phyloP scores from a whole-genome alignment of 2,113 vertebrate species.

The Prolemur simus region DNA sequence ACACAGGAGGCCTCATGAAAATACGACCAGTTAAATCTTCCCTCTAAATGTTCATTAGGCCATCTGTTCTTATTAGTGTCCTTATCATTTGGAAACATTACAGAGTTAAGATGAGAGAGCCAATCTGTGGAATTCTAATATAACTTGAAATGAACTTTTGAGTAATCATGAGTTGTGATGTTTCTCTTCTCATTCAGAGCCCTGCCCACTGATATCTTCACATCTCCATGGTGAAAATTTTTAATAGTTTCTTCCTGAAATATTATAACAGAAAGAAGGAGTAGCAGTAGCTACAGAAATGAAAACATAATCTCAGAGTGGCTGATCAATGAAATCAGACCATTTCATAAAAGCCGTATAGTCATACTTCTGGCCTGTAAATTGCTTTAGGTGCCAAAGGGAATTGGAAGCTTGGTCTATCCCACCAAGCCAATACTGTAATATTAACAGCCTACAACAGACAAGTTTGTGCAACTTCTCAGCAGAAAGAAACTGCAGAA shows the following conservation, averaged over 20 bases:
- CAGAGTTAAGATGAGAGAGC: slow-evolving; percentile 58
- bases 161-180: background rate
- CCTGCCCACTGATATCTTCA: slow-evolving; percentile 44
- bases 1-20: slow-evolving; percentile 58
- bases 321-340: slow-evolving; percentile 65
- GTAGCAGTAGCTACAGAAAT: slow-evolving; percentile 66
- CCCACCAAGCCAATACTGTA: slow-evolving; percentile 68
- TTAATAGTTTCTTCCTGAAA: slow-evolving; percentile 64
- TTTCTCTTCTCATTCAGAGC: slow-evolving; percentile 35
- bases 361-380: slow-evolving; percentile 65
- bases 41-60: slow-evolving; percentile 69
- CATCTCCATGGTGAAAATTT: slow-evolving; percentile 51
- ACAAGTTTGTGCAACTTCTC: slow-evolving; percentile 62
- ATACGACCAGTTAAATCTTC: slow-evolving; percentile 54
- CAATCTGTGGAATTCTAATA: slow-evolving; percentile 43
- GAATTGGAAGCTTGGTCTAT: slow-evolving; percentile 60
- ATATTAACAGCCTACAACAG: slow-evolving; percentile 71
- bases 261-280: slow-evolving; percentile 60
- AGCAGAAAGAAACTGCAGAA: slow-evolving; percentile 49
- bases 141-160: slow-evolving; percentile 65
- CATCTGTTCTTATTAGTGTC: slow-evolving; percentile 67
- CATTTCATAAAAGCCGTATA: slow-evolving; percentile 62
- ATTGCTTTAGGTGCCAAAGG: slow-evolving; percentile 76
- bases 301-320: slow-evolving; percentile 58
- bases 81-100: slow-evolving; percentile 65